Evolutionary conservation across 2,888 invertebrate genomes (phyloP), one percentile per base, ranked within the genome.

Genomic region (Sialis lutaria): DNA sequence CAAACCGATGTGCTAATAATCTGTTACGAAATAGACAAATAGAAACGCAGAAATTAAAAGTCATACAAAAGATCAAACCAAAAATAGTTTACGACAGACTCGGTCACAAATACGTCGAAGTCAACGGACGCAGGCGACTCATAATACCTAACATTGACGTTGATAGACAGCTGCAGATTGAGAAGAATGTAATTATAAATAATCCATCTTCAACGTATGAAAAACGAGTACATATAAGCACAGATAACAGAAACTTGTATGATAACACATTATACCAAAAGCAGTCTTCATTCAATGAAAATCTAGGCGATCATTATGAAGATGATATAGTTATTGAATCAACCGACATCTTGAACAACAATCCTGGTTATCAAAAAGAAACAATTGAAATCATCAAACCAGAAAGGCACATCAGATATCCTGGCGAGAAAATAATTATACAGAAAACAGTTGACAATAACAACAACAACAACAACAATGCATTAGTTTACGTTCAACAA

Each of bases 71-170:
- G n/a, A 35, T 33, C 4, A 35, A 42, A 37, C 44, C 49, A 42
- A 50, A 49, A 42, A 50, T 49, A 49, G 54, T 52, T n/a, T 57
- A 50, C 45, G 56, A 58, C 45, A 49, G 53, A 33, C 51, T 58
- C 33, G 58, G 57, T 33, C 62, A 59, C 50, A 59, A 56, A 51
- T 64, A 57, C 46, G 53, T 60, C 45, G 55, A 56, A 45, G 57
- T 57, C 10, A 58, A 62, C 40, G 56, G 56, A 3, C 56, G 55
- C 12, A 46, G 61, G 46, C 54, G 57, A 31, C 44, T 53, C 5
- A 46, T 62, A 13, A 47, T 56, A 33, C 57, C 63, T 8, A 55
- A 51, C 53, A 45, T 55, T 9, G 33, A 49, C 8, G 12, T 44
- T 34, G 40, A 46, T 2, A 33, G 32, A 34, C 33, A 47, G 33